These are phyloP conservation scores for Antitype chi DNA, from an alignment of 2,888 invertebrate species.

Conservation along the genomic window DNA sequence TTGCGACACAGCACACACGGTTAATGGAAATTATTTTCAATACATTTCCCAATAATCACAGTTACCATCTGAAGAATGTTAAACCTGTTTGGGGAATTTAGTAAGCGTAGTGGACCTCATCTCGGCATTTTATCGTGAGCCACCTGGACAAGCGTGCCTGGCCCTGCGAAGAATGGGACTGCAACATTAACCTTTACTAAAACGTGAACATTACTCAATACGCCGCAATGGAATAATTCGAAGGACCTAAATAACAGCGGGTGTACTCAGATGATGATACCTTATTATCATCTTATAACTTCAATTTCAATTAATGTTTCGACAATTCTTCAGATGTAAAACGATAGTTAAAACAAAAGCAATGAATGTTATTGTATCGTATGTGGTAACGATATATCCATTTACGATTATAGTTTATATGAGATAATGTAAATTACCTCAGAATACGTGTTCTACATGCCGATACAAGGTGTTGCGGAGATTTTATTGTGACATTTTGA, in stretches of 20 bases:
- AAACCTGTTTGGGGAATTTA: constrained; percentile 80
- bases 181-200: constrained; percentile 66
- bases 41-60: constrained; percentile 80
- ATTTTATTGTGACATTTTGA: constrained; percentile 72
- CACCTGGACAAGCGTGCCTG: constrained; percentile 39
- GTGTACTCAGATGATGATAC: constrained; percentile 32
- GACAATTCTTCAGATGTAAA: constrained; percentile 18
- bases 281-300: constrained; percentile 20
- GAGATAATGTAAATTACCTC: constrained; percentile 70
- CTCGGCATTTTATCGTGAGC: constrained; percentile 52
- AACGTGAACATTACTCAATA: constrained; percentile 62
- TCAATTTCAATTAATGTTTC: constrained; percentile 20
- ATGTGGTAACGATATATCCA: constrained; percentile 40
- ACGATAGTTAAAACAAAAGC: constrained; percentile 28
- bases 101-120: constrained; percentile 68
- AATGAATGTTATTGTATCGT: constrained; percentile 37
- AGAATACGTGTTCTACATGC: constrained; percentile 74
- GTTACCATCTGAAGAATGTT: constrained; percentile 77
- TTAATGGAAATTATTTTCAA: constrained; percentile 79
- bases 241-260: constrained; percentile 57
- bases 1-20: constrained; percentile 59
- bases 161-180: constrained; percentile 58
- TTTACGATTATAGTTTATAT: constrained; percentile 53
- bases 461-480: constrained; percentile 63
- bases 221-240: constrained; percentile 51